These are phyloP conservation scores for Sandelia bainsii DNA, from an alignment of 2,797 vertebrate species.

Conservation along the genomic window DNA sequence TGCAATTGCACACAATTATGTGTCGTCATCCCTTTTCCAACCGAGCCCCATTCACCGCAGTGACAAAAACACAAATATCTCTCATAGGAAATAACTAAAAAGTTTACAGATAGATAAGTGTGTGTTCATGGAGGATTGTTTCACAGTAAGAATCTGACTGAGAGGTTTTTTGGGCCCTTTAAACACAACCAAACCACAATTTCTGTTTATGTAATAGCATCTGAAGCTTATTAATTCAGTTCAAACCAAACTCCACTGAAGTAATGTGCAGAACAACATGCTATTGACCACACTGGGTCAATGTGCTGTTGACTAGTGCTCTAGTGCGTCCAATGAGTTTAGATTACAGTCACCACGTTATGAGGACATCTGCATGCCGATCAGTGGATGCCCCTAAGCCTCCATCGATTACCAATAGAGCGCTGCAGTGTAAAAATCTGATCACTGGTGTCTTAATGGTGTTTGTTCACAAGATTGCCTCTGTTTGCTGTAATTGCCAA, in stretches of 20 bases:
- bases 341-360: conserved; percentile 35
- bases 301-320: conserved; percentile 16
- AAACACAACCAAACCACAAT: neutral
- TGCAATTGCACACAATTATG: too few species aligned
- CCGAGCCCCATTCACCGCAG: neutral
- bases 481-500: conserved; percentile 56
- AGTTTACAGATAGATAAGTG: neutral
- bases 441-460: conserved; percentile 39
- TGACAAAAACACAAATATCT: neutral
- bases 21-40: neutral
- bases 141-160: neutral
- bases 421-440: conserved; percentile 34
- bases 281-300: conserved; percentile 33
- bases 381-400: conserved; percentile 59
- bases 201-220: conserved; percentile 3
- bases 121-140: neutral
- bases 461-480: conserved; percentile 54
- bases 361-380: conserved; percentile 54
- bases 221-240: conserved; percentile 3
- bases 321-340: conserved; percentile 24
- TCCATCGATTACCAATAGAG: conserved; percentile 71
- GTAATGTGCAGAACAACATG: neutral
- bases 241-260: conserved; percentile 1
- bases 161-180: neutral
- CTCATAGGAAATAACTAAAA: neutral